Conservation (phyloP, 2,797 vertebrate species). For the Labeo calbasu region DNA sequence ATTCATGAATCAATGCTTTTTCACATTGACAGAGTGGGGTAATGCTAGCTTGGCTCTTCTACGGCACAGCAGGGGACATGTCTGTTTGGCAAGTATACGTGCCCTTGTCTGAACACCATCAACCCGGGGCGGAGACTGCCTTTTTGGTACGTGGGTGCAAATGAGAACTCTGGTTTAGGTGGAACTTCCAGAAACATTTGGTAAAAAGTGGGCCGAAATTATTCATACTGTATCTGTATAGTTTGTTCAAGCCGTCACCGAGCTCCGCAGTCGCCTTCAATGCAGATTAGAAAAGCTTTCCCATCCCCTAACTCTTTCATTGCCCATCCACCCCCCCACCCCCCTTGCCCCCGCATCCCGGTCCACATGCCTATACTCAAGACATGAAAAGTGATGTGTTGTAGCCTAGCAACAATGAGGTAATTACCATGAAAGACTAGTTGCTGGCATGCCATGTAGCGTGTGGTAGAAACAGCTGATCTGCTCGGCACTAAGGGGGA, state of each 20-base stretch:
- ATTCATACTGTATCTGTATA: background rate
- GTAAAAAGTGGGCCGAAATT: background rate
- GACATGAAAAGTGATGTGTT: slow-evolving; percentile 62
- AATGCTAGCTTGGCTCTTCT: slow-evolving; percentile 18
- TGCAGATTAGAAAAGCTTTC: slow-evolving; percentile 44
- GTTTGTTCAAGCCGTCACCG: background rate
- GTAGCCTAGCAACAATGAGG: slow-evolving; percentile 73
- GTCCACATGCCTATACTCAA: slow-evolving; percentile 51
- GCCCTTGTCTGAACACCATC: background rate
- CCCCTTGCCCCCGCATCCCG: slow-evolving; percentile 23
- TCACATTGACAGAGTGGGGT: background rate
- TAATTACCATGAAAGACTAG: slow-evolving; percentile 68
- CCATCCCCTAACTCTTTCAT: slow-evolving; percentile 22
- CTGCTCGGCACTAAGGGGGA: slow-evolving; percentile 61
- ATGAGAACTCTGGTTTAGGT: background rate
- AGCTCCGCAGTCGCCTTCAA: background rate
- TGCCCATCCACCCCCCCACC: background rate
- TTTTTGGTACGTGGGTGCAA: slow-evolving; percentile 3
- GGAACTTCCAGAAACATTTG: slow-evolving; percentile 1
- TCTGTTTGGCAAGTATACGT: slow-evolving; percentile 16
- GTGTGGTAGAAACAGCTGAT: slow-evolving; percentile 71
- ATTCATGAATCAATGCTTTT: slow-evolving; percentile 16
- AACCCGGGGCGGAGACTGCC: background rate
- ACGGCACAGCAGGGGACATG: slow-evolving; percentile 2
- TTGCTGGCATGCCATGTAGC: slow-evolving; percentile 67